A percentile compares a stretch with the other conserved stretches of the same genome.
Evolutionary conservation across 2,888 invertebrate genomes (phyloP).

Genomic region (Microctonus aethiopoides): DNA sequence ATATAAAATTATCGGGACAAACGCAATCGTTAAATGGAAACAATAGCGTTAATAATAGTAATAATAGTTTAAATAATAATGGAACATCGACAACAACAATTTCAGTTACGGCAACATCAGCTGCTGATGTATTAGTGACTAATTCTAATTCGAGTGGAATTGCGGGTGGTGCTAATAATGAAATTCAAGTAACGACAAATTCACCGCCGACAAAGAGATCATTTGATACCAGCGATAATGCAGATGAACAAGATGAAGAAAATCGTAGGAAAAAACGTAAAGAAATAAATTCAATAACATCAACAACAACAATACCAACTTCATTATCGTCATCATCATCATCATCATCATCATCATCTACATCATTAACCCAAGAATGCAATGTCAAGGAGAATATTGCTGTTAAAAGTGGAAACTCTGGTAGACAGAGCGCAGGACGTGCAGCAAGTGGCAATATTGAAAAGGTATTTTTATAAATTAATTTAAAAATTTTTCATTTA

Average conservation of each 20-base stretch:
- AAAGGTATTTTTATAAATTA: neutral
- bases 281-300: constrained; percentile 69
- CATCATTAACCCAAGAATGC: neutral
- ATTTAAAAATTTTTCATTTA: neutral
- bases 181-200: constrained; percentile 41
- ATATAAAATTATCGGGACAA: constrained; percentile 35
- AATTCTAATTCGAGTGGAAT: constrained; percentile 44
- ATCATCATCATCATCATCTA: neutral
- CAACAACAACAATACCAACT: neutral
- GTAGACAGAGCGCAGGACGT: constrained; percentile 61
- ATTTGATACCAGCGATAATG: constrained; percentile 70
- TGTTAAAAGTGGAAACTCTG: constrained; percentile 64
- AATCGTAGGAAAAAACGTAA: constrained; percentile 81
- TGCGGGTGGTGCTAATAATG: constrained; percentile 51
- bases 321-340: constrained; percentile 51
- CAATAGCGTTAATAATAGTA: constrained; percentile 11
- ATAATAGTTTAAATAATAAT: neutral
- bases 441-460: constrained; percentile 55
- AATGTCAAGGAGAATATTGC: constrained; percentile 69
- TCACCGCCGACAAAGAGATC: constrained; percentile 60
- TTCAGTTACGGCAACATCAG: constrained; percentile 56
- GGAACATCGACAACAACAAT: constrained; percentile 16
- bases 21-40: constrained; percentile 34
- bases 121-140: constrained; percentile 65
- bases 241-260: constrained; percentile 75